Conservation (phyloP, 92 coral and sea anemone genomes). For the Umimayanthus chanpuru region DNA sequence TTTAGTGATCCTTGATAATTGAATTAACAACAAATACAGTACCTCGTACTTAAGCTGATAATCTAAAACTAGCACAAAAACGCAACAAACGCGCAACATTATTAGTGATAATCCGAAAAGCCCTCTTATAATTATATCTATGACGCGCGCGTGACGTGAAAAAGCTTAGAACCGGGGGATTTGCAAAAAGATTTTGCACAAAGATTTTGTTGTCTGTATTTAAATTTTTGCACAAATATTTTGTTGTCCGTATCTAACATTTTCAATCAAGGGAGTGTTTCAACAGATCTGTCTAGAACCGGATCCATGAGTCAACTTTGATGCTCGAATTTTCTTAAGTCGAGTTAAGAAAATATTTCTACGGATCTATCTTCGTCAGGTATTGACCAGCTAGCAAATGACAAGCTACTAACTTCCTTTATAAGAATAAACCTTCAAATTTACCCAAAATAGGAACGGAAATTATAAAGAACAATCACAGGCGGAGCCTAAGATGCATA, state of each 20-base stretch:
- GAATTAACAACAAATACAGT: not conserved
- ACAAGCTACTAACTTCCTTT: no score
- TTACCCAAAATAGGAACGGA: no score
- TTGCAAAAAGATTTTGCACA: no score
- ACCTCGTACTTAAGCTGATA: constrained; percentile 1
- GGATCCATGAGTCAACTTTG: not conserved
- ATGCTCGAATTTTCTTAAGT: not conserved
- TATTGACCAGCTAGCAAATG: not conserved
- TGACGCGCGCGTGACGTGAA: not conserved
- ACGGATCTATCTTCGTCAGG: not conserved
- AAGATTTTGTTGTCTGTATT: not conserved
- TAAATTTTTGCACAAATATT: not conserved
- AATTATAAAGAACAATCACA: no score
- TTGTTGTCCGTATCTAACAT: not conserved
- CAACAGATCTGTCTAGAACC: not conserved
- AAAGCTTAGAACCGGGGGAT: not conserved
- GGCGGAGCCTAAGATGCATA: no score
- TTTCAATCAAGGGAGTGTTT: not conserved
- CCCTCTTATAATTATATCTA: not conserved
- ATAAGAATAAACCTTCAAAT: no score
- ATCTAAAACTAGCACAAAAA: not conserved
- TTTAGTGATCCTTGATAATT: not conserved
- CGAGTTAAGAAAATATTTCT: no score
- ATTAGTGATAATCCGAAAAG: not conserved
- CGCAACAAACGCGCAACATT: not conserved